A percentile compares a stretch with the other conserved stretches of the same genome.
phyloP scores from a whole-genome alignment of 2,888 invertebrate species.

The Tineola bisselliella region DNA sequence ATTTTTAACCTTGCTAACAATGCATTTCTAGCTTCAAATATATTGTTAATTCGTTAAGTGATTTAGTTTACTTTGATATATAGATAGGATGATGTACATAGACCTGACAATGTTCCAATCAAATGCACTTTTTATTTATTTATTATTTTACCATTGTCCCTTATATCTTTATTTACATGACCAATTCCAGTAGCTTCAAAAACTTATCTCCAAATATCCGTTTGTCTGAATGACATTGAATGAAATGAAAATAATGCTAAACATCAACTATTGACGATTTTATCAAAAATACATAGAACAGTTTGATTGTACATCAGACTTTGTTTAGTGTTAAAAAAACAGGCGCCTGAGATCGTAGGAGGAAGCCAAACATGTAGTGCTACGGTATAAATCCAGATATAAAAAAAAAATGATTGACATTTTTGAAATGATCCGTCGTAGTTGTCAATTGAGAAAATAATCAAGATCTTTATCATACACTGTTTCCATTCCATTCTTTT shows the following conservation, averaged over 20 bases:
- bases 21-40: too few relatives aligned
- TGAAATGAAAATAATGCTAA: not conserved
- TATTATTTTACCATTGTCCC: not conserved
- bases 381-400: slow-evolving; percentile 10
- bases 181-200: slow-evolving; percentile 12
- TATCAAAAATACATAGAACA: not conserved
- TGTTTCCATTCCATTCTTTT: too few relatives aligned
- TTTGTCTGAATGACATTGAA: not conserved
- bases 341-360: slow-evolving; percentile 13
- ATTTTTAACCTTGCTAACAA: too few relatives aligned
- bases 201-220: slow-evolving; percentile 11
- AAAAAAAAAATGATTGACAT: too few relatives aligned
- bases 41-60: too few relatives aligned
- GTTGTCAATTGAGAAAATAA: too few relatives aligned
- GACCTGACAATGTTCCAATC: too few relatives aligned
- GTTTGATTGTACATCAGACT: not conserved
- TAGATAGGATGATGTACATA: too few relatives aligned
- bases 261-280: not conserved
- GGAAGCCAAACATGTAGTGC: not conserved
- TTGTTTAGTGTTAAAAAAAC: slow-evolving; percentile 9
- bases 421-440: too few relatives aligned
- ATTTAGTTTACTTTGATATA: too few relatives aligned
- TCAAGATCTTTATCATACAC: not conserved
- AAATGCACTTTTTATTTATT: too few relatives aligned
- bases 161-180: not conserved